Evolutionary conservation across 2,113 vertebrate species (phyloP).

Genomic region (Microtus montanus): DNA sequence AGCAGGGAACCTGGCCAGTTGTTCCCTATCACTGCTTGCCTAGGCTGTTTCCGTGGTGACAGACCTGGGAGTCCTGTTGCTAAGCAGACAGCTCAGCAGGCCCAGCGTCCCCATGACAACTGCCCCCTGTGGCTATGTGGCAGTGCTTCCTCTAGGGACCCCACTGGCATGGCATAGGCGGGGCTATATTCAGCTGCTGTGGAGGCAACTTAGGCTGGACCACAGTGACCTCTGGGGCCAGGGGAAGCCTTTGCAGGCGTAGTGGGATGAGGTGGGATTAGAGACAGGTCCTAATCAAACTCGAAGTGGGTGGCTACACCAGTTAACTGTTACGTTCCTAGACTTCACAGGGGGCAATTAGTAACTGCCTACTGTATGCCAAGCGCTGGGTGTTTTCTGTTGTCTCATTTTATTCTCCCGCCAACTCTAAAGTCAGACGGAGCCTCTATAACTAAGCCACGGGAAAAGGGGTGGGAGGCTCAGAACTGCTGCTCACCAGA

Average conservation of each 20-base stretch:
- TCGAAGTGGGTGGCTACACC: neutral
- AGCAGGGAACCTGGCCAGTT: constrained; percentile 30
- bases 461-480: neutral
- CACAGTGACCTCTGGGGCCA: neutral
- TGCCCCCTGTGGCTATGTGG: constrained; percentile 54
- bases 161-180: neutral
- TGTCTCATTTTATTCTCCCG: neutral
- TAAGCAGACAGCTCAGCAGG: constrained; percentile 52
- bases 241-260: neutral
- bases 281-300: neutral
- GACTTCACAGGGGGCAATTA: neutral
- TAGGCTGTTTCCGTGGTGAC: constrained; percentile 77
- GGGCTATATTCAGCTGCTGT: neutral
- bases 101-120: constrained; percentile 75
- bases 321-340: neutral
- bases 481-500: neutral
- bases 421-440: neutral
- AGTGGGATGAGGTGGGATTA: neutral
- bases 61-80: constrained; percentile 52
- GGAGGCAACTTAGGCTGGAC: neutral
- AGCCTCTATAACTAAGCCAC: neutral
- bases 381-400: neutral
- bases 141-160: neutral
- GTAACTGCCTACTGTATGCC: neutral
- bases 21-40: neutral